Conservation (phyloP, 2,797 vertebrate genomes). For the Natrix natrix region DNA sequence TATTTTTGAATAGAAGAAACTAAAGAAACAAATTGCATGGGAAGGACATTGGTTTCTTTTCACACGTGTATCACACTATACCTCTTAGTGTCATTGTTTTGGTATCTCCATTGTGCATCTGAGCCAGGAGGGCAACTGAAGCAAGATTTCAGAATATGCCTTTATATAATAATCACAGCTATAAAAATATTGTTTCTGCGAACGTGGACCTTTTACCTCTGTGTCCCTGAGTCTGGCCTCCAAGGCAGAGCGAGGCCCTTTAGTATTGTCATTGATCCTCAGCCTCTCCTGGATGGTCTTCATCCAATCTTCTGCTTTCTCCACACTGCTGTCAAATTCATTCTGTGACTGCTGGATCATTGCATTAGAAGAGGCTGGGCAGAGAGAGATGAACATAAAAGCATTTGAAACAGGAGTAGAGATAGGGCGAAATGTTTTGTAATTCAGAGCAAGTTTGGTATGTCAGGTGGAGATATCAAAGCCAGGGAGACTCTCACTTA, state of each 20-base stretch:
- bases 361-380: constrained; percentile 63
- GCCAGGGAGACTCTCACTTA: not conserved
- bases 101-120: not conserved
- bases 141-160: not conserved
- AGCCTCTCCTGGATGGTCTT: constrained; percentile 82
- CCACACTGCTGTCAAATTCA: constrained; percentile 81
- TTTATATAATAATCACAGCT: not conserved
- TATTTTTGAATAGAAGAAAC: not conserved
- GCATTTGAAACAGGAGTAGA: not conserved
- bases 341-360: constrained; percentile 89
- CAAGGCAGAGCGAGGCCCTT: constrained; percentile 84
- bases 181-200: not conserved
- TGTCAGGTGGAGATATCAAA: not conserved
- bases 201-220: constrained; percentile 74
- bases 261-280: constrained; percentile 86
- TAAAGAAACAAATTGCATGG: not conserved
- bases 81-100: not conserved
- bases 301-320: constrained; percentile 88
- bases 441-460: not conserved
- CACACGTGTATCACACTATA: not conserved
- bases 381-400: constrained; percentile 7
- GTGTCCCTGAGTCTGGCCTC: constrained; percentile 88
- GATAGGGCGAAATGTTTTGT: constrained; percentile 3
- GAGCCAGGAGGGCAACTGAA: not conserved
- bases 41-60: not conserved